Evolutionary conservation across 1,140 invertebrate genomes (phyloP).

Genomic region (Macrotrachela quadricornifera): DNA sequence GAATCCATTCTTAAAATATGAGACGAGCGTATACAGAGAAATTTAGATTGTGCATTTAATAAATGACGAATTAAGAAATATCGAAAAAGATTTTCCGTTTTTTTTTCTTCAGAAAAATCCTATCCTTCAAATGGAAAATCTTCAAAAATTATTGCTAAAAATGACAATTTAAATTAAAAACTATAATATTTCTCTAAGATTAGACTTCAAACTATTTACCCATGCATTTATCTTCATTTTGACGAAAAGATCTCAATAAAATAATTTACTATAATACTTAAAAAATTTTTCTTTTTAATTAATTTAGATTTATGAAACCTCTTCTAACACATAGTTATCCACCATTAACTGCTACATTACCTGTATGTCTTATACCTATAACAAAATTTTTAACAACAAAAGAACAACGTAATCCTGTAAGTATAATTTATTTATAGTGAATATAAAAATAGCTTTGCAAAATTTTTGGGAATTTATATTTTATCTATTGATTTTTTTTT

Average conservation of each 20-base stretch:
- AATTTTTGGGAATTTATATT: no score
- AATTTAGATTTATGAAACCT: slow-evolving; percentile 65
- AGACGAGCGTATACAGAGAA: no score
- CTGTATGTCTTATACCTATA: slow-evolving; percentile 60
- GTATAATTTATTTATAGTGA: no score
- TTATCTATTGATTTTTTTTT: no score
- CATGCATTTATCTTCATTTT: neutral
- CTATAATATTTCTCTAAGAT: neutral
- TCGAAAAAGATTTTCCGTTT: no score
- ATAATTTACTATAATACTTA: neutral
- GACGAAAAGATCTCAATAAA: neutral
- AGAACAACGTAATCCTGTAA: slow-evolving; percentile 39
- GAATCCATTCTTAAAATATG: no score
- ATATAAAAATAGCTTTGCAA: no score
- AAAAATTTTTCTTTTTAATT: neutral
- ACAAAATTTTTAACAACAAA: slow-evolving; percentile 73
- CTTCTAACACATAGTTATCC: slow-evolving; percentile 77
- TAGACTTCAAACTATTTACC: neutral
- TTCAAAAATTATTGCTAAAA: neutral
- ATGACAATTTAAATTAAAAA: neutral
- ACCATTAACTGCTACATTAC: slow-evolving; percentile 73
- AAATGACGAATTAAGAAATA: no score
- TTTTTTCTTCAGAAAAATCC: no score
- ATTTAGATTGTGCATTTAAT: no score
- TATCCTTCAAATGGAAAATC: no score